phyloP scores from a whole-genome alignment of 2,113 vertebrate species.

The Todiramphus chloris region DNA sequence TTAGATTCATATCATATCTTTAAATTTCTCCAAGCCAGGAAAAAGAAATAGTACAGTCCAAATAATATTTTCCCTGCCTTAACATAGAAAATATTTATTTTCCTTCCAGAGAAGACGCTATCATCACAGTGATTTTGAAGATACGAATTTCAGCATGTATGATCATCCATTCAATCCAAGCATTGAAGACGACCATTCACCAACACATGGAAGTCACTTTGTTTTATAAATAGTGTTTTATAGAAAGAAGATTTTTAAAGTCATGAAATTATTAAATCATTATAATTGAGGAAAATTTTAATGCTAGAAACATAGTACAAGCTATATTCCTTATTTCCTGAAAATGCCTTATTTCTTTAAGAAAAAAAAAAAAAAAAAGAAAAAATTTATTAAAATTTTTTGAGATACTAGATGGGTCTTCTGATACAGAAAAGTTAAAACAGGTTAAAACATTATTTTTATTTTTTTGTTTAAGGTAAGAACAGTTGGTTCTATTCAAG shows the following conservation, averaged over 20 bases:
- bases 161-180: neutral
- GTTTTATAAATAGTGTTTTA: neutral
- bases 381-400: neutral
- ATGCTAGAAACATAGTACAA: neutral
- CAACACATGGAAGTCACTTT: neutral
- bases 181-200: neutral
- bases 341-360: neutral
- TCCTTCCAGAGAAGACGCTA: neutral
- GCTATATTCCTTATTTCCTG: neutral
- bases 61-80: neutral
- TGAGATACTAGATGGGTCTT: neutral
- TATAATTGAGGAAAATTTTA: neutral
- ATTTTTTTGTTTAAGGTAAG: neutral
- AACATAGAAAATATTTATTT: neutral
- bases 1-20: neutral
- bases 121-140: neutral
- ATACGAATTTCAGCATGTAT: neutral
- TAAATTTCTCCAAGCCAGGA: neutral
- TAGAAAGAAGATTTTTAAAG: neutral
- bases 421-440: neutral
- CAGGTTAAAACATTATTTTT: neutral
- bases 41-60: neutral
- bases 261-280: neutral
- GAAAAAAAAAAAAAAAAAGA: neutral
- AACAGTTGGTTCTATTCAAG: neutral